Conservation (phyloP, 1,140 invertebrate genomes). For the Danaus plexippus region DNA sequence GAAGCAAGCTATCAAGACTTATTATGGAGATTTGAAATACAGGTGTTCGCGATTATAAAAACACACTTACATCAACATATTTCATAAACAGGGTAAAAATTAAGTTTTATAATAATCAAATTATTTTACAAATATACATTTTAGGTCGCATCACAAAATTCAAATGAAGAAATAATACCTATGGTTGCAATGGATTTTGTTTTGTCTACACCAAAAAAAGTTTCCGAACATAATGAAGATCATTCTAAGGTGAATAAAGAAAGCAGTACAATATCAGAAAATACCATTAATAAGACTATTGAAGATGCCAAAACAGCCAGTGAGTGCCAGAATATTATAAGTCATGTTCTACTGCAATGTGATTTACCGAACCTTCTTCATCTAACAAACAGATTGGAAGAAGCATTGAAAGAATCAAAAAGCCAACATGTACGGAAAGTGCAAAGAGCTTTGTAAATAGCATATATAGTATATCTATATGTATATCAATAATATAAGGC, state of each 20-base stretch:
- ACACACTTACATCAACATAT: not conserved
- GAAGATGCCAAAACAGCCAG: slow-evolving; percentile 51
- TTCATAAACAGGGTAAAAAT: not conserved
- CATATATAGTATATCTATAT: too few species aligned
- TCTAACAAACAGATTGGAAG: slow-evolving; percentile 58
- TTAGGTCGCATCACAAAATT: slow-evolving; percentile 45
- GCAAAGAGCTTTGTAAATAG: slow-evolving; percentile 52
- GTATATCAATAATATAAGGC: too few species aligned
- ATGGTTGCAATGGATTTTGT: slow-evolving; percentile 55
- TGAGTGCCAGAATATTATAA: slow-evolving; percentile 54
- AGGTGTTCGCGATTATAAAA: slow-evolving; percentile 31
- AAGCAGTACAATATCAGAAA: slow-evolving; percentile 20
- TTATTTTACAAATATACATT: slow-evolving; percentile 13
- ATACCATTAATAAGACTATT: slow-evolving; percentile 37
- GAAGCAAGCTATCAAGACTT: slow-evolving; percentile 53
- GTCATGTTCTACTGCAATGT: slow-evolving; percentile 54
- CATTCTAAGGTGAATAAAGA: slow-evolving; percentile 19
- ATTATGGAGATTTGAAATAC: slow-evolving; percentile 60
- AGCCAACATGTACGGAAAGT: slow-evolving; percentile 66
- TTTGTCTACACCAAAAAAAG: slow-evolving; percentile 44
- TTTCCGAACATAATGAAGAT: slow-evolving; percentile 26
- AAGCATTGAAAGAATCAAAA: slow-evolving; percentile 65
- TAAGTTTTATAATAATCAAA: slow-evolving; percentile 4
- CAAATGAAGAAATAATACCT: slow-evolving; percentile 45
- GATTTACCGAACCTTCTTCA: slow-evolving; percentile 63